These are phyloP conservation scores for Mustela nigripes DNA, from an alignment of 2,113 vertebrate genomes.

Conservation along the genomic window DNA sequence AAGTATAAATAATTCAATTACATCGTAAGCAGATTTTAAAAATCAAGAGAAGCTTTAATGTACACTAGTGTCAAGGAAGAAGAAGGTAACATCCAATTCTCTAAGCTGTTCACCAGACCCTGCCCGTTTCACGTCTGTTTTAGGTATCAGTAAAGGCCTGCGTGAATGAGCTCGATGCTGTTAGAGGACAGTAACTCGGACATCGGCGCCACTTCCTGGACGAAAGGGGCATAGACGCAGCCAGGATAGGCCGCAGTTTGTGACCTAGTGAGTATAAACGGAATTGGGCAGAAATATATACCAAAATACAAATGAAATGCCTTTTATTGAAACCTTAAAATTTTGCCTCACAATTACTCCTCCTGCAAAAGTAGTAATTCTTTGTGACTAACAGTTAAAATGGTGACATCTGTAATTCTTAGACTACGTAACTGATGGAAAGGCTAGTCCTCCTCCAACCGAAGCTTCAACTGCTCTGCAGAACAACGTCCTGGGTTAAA, in stretches of 20 bases:
- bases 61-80: too few species aligned
- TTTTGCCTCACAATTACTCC: background rate
- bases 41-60: background rate
- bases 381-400: background rate
- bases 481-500: background rate
- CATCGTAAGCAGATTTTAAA: background rate
- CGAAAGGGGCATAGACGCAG: accelerated
- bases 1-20: background rate
- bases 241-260: background rate
- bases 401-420: too few species aligned
- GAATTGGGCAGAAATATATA: background rate
- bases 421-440: accelerated
- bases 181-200: background rate
- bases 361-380: background rate
- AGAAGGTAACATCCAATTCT: too few species aligned
- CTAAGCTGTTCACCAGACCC: background rate
- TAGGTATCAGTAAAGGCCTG: background rate
- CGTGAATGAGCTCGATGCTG: accelerated
- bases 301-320: background rate
- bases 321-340: background rate
- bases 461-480: background rate
- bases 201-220: background rate
- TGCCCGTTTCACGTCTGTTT: background rate
- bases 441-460: background rate
- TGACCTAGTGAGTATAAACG: background rate